Conservation (phyloP, 1,140 invertebrate species). For the Nebria ingens region DNA sequence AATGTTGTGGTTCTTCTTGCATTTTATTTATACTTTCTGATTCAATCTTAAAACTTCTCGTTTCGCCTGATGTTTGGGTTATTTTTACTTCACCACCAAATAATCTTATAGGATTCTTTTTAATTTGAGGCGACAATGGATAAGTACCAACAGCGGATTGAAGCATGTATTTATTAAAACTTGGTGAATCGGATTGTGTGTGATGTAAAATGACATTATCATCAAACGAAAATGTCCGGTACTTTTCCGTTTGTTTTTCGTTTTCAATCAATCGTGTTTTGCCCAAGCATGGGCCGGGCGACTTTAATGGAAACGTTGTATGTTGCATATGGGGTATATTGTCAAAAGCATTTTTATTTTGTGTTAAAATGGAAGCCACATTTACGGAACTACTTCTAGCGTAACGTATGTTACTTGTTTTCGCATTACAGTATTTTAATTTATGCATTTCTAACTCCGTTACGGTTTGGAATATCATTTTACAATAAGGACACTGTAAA, state of each 20-base stretch:
- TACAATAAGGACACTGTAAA: conserved; percentile 32
- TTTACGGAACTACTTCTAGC: conserved; percentile 32
- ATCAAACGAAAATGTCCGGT: conserved; percentile 31
- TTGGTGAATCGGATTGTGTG: background rate
- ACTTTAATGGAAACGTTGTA: conserved; percentile 48
- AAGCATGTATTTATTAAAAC: conserved; percentile 14
- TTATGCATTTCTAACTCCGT: conserved; percentile 33
- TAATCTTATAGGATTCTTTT: conserved; percentile 51
- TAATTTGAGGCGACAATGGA: conserved; percentile 20
- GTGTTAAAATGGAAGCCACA: conserved; percentile 33
- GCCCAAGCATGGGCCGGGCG: conserved; percentile 66
- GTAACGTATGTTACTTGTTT: conserved; percentile 25
- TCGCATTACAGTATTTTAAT: conserved; percentile 31
- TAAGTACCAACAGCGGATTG: conserved; percentile 19
- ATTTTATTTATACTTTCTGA: conserved; percentile 37
- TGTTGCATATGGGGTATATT: conserved; percentile 31
- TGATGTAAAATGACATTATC: conserved; percentile 16
- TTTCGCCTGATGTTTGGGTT: conserved; percentile 40
- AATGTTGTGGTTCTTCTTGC: conserved; percentile 17
- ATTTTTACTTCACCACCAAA: conserved; percentile 72
- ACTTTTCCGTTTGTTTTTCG: conserved; percentile 22
- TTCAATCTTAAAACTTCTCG: conserved; percentile 61
- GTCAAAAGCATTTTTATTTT: conserved; percentile 34
- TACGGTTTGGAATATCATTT: conserved; percentile 35
- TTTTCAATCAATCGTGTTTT: conserved; percentile 65